Conservation (phyloP, 2,113 vertebrate species). For the Anhinga anhinga region DNA sequence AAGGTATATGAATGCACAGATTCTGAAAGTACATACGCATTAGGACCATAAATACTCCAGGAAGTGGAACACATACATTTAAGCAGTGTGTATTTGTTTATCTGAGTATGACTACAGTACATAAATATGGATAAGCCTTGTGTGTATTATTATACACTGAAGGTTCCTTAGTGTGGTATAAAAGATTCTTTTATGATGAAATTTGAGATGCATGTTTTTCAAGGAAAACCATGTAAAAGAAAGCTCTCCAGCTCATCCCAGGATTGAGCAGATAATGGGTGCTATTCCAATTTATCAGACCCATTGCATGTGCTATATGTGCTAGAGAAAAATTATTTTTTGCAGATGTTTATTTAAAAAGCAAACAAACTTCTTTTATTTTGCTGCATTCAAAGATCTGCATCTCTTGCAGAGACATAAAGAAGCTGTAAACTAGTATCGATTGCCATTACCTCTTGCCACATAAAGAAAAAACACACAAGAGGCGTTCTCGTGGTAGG, state of each 20-base stretch:
- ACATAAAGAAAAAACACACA: background rate
- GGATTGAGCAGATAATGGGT: background rate
- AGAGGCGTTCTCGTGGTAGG: background rate
- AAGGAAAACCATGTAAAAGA: background rate
- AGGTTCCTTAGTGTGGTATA: background rate
- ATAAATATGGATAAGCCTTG: background rate
- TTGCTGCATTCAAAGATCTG: background rate
- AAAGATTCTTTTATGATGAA: background rate
- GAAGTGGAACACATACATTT: background rate
- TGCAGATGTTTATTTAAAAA: slow-evolving; percentile 3
- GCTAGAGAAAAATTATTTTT: background rate
- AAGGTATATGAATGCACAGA: background rate
- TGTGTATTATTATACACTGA: background rate
- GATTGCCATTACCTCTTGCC: background rate
- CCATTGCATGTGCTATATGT: background rate
- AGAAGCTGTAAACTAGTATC: background rate
- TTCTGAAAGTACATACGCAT: background rate
- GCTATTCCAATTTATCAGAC: background rate
- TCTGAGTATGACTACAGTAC: background rate
- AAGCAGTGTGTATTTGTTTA: background rate
- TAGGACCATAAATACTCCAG: background rate
- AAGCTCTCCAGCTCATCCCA: background rate
- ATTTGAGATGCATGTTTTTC: background rate
- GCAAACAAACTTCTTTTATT: background rate
- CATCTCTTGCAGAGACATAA: background rate